phyloP scores from a whole-genome alignment of 2,113 vertebrate species.

The Crotophaga sulcirostris region DNA sequence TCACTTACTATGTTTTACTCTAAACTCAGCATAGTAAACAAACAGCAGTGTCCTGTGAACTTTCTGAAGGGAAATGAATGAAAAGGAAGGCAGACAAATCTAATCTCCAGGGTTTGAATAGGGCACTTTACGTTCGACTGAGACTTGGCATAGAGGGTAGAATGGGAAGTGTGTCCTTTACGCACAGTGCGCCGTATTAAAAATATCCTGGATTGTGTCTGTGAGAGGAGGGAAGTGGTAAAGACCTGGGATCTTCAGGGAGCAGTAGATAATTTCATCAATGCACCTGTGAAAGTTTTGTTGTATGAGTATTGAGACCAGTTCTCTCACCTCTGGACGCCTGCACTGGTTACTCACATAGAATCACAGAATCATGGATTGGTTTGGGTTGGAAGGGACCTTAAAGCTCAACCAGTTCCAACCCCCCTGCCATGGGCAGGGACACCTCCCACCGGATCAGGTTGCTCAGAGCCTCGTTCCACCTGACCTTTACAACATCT shows the following conservation, averaged over 20 bases:
- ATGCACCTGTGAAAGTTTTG: background rate
- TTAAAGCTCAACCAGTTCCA: no score
- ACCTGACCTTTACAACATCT: background rate
- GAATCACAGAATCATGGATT: no score
- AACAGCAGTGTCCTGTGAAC: background rate
- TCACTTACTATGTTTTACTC: background rate
- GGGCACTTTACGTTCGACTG: slow-evolving; percentile 2
- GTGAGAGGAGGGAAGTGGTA: slow-evolving; percentile 38
- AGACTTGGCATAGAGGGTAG: slow-evolving; percentile 43
- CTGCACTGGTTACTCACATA: background rate
- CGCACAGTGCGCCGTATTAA: background rate
- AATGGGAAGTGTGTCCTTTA: slow-evolving; percentile 56
- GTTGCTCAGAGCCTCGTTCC: no score
- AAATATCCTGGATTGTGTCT: slow-evolving; percentile 40
- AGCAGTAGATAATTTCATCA: background rate
- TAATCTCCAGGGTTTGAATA: background rate
- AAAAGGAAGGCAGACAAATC: background rate
- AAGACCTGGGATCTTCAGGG: background rate
- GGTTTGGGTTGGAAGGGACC: no score
- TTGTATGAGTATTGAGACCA: background rate
- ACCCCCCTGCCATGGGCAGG: no score
- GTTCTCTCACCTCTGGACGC: background rate
- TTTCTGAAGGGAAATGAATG: slow-evolving; percentile 8
- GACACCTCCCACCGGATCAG: no score
- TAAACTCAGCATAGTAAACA: background rate